Base-by-base conservation (phyloP, 1,140 invertebrate species). In the Nasonia vitripennis region DNA sequence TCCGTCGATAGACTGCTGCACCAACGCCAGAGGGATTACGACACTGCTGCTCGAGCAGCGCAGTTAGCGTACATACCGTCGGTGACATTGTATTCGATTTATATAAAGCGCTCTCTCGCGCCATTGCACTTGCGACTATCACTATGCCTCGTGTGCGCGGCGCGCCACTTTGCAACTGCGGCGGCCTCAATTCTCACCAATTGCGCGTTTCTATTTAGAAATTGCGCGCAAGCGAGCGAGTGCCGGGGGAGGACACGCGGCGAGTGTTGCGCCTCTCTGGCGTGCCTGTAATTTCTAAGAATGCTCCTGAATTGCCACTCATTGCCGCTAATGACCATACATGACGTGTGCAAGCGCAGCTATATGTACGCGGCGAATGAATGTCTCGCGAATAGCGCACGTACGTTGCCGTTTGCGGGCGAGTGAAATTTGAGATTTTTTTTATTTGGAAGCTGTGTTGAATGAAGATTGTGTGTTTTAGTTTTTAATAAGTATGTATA, bases 141-240 rank as follows among this genome's bases (percentile, higher is more conserved):
- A n/a, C n/a, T n/a, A n/a, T n/a, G 41, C 41, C 6, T 45, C 41
- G 41, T 45, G 74, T 23, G 4, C n/a, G n/a, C 17, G 20, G 55
- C 20, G 55, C 55, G 67, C 75, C 82, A 84, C 82, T 78, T 84
- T 48, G 62, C 82, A 1, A 41, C 75, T 34, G 17, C 14, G 51
- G 37, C 83, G 67, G 70, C 77, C 83, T 79, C 82, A 70, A 84
- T 84, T 74, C 45, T 73, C 83, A 45, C 45, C 83, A 79, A 79
- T 84, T 84, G 67, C 83, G 23, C 83, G 75, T 62, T 73, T 84
- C 83, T 45, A 84, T 84, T 84, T 84, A 71, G 68, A 79, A 79
- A 84, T 84, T 84, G 68, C 77, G 73, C 12, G 12, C 31, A n/a
- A 5, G 27, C 23, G 7, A 7, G 12, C n/a, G 0, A 7, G 20